A percentile compares a stretch with the other conserved stretches of the same genome.
phyloP scores from a whole-genome alignment of 2,888 invertebrate genomes.

The Nematopogon swammerdamellus region DNA sequence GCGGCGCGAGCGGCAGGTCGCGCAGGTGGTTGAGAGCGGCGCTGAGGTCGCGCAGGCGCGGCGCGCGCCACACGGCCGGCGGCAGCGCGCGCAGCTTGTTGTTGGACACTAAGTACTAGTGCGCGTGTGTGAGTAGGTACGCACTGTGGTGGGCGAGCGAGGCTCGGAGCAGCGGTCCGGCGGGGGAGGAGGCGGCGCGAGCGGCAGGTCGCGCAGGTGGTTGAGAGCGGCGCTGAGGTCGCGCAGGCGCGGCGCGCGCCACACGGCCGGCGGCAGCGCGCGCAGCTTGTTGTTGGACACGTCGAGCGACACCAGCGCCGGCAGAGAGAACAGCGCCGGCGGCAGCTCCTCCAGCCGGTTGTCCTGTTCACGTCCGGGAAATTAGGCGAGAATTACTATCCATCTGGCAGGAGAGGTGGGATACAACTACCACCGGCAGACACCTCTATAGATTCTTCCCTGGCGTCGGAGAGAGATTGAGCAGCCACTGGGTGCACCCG shows the following conservation, averaged over 20 bases:
- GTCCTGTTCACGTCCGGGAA: conserved; percentile 63
- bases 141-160: no score
- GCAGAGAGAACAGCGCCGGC: conserved; percentile 75
- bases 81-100: no score
- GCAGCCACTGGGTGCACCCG: no score
- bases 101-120: no score
- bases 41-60: conserved; percentile 83
- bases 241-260: conserved; percentile 80
- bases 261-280: conserved; percentile 76
- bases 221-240: conserved; percentile 91
- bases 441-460: no score
- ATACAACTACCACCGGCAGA: no score
- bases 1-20: conserved; percentile 55
- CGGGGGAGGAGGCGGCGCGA: not conserved
- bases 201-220: conserved; percentile 71
- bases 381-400: no score
- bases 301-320: conserved; percentile 76
- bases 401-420: no score
- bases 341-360: conserved; percentile 84
- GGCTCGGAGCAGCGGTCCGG: no score
- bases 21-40: conserved; percentile 83
- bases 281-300: conserved; percentile 93
- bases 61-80: conserved; percentile 84
- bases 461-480: no score
- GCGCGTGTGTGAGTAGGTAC: no score